Evolutionary conservation across 2,113 vertebrate genomes (phyloP).

Genomic region (Cnemophilus loriae): DNA sequence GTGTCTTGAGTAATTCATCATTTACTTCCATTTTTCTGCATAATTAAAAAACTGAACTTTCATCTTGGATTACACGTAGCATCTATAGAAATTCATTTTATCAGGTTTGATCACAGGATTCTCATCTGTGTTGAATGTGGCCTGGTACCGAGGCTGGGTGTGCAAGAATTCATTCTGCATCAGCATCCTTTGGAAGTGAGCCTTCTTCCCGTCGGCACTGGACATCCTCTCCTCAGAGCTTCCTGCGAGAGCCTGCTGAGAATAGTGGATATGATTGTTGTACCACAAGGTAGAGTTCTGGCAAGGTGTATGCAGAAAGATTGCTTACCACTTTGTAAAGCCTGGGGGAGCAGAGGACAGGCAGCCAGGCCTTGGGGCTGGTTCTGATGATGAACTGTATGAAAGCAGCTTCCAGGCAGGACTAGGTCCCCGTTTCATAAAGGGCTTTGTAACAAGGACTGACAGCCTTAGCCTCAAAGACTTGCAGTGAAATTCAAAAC

Average conservation of each 20-base stretch:
- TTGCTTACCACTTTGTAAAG: background rate
- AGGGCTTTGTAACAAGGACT: background rate
- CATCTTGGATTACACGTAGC: background rate
- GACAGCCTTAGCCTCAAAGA: background rate
- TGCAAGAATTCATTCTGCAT: background rate
- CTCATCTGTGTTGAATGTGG: background rate
- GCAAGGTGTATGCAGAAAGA: background rate
- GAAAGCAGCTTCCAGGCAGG: background rate
- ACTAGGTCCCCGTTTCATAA: background rate
- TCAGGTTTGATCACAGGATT: background rate
- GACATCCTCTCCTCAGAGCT: background rate
- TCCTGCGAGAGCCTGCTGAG: background rate
- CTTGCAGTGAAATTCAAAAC: background rate
- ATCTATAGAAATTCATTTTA: background rate
- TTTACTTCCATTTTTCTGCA: background rate
- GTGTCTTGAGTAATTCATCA: background rate
- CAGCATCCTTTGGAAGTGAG: background rate
- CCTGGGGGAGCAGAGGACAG: background rate
- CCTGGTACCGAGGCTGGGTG: background rate
- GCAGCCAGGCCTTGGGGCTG: background rate
- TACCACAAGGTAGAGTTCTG: rapidly evolving
- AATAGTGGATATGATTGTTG: rapidly evolving
- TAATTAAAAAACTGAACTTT: background rate
- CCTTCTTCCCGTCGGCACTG: background rate
- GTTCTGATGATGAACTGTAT: background rate